Percentiles rank a stretch among this genome's conserved stretches.
These are phyloP conservation scores for Disparrhopalites patrizii DNA, from an alignment of 2,888 invertebrate species.

Conservation along the genomic window DNA sequence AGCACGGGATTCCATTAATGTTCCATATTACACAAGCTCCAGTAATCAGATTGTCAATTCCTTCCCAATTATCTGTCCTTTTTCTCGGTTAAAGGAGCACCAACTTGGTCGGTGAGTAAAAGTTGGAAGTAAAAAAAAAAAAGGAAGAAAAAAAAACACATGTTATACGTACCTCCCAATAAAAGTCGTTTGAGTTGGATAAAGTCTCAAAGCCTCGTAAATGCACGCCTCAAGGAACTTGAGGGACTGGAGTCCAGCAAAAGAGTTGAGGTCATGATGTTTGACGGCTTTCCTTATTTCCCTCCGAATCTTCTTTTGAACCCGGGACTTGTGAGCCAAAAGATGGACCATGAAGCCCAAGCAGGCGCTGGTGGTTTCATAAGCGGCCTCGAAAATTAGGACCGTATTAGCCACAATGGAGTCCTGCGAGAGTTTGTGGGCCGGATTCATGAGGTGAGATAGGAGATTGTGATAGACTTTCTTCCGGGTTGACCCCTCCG, in stretches of 20 bases:
- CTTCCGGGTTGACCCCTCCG: too few species aligned
- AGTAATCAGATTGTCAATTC: not conserved
- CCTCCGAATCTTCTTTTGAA: conserved; percentile 29
- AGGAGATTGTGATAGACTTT: not conserved
- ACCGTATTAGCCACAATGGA: conserved; percentile 38
- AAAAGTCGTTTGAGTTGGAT: conserved; percentile 42
- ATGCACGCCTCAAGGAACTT: conserved; percentile 30
- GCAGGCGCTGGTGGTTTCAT: conserved; percentile 35
- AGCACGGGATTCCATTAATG: too few species aligned
- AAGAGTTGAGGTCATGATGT: not conserved
- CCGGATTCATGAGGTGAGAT: not conserved
- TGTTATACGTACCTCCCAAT: conserved; percentile 32
- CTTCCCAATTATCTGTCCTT: not conserved
- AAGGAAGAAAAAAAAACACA: not conserved
- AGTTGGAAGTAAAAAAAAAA: not conserved
- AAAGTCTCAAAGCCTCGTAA: conserved; percentile 35
- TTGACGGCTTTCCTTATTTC: conserved; percentile 23
- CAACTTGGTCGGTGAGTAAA: too few species aligned
- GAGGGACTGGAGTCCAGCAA: not conserved
- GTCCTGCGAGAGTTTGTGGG: conserved; percentile 2
- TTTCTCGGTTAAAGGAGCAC: too few species aligned
- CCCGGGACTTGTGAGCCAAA: conserved; percentile 27
- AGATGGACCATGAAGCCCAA: conserved; percentile 37
- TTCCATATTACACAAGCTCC: too few species aligned
- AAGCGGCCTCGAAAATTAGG: conserved; percentile 41